These are phyloP conservation scores for Lepidocyrtinus sp. DNA, from an alignment of 2,888 invertebrate species.

Conservation along the genomic window DNA sequence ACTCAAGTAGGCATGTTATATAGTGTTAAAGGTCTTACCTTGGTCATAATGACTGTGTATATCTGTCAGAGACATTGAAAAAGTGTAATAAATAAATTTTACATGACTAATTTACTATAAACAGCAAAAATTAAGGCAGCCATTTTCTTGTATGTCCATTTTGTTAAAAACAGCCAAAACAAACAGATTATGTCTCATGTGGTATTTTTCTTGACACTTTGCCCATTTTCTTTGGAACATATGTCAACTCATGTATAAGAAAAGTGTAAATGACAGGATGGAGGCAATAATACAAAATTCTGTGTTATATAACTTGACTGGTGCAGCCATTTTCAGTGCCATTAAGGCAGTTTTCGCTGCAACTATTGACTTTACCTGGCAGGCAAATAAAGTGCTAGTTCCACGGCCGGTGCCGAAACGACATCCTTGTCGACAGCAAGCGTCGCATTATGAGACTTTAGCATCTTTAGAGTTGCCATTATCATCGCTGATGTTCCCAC, in stretches of 20 bases:
- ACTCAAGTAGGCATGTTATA: too few relatives aligned
- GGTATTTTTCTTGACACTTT: constrained; percentile 47
- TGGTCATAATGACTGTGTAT: too few relatives aligned
- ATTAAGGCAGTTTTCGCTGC: neutral
- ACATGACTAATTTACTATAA: too few relatives aligned
- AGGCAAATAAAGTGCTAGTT: too few relatives aligned
- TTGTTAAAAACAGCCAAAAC: constrained; percentile 18
- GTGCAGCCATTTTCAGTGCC: neutral
- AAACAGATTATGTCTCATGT: constrained; percentile 28
- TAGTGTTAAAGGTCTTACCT: too few relatives aligned
- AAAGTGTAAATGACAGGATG: constrained; percentile 35
- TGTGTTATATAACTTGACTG: constrained; percentile 24
- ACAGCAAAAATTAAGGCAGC: too few relatives aligned
- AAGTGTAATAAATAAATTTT: too few relatives aligned
- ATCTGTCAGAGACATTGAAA: too few relatives aligned
- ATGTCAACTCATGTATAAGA: too few relatives aligned
- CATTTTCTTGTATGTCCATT: too few relatives aligned
- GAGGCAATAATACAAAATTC: constrained; percentile 25
- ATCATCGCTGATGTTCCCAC: constrained; percentile 18
- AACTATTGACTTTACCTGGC: neutral
- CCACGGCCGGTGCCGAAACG: neutral
- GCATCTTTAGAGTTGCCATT: constrained; percentile 8
- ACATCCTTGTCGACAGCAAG: neutral
- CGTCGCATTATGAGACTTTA: neutral
- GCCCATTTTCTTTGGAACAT: constrained; percentile 31